Evolutionary conservation across 2,113 vertebrate genomes (phyloP).

Genomic region (Neodon shergylaensis): DNA sequence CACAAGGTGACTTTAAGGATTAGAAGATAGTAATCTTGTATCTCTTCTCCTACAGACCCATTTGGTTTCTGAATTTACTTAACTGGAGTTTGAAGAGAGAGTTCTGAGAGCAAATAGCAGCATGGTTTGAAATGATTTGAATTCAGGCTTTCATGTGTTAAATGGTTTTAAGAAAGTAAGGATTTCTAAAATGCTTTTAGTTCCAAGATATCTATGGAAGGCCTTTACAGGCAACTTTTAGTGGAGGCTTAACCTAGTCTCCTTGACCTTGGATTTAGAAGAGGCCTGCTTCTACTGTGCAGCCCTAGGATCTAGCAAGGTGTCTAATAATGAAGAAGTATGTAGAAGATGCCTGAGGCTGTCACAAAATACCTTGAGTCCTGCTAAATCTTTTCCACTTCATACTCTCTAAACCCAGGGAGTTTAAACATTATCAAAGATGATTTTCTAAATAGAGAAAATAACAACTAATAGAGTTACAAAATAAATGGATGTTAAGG

Average conservation of each 20-base stretch:
- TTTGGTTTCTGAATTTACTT: constrained; percentile 3
- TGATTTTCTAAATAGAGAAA: neutral
- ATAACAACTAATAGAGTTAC: neutral
- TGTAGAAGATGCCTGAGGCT: neutral
- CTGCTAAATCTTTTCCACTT: neutral
- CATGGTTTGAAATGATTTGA: neutral
- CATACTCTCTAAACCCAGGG: neutral
- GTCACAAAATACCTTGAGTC: neutral
- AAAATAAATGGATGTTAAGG: neutral
- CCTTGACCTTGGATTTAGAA: neutral
- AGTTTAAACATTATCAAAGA: neutral
- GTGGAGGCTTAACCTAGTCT: neutral
- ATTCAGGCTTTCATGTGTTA: neutral
- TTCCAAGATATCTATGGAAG: neutral
- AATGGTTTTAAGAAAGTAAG: constrained; percentile 2
- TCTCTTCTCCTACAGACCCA: constrained; percentile 5
- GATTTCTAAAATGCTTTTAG: neutral
- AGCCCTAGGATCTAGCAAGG: rapidly evolving
- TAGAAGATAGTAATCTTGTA: constrained; percentile 4
- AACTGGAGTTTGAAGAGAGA: neutral
- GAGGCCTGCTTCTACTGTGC: neutral
- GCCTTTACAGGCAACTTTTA: neutral
- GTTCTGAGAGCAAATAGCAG: neutral
- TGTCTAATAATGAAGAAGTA: neutral
- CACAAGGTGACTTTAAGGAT: constrained; percentile 48